These are phyloP conservation scores for Psittacula derbiana DNA, from an alignment of 2,797 vertebrate genomes.

Conservation along the genomic window DNA sequence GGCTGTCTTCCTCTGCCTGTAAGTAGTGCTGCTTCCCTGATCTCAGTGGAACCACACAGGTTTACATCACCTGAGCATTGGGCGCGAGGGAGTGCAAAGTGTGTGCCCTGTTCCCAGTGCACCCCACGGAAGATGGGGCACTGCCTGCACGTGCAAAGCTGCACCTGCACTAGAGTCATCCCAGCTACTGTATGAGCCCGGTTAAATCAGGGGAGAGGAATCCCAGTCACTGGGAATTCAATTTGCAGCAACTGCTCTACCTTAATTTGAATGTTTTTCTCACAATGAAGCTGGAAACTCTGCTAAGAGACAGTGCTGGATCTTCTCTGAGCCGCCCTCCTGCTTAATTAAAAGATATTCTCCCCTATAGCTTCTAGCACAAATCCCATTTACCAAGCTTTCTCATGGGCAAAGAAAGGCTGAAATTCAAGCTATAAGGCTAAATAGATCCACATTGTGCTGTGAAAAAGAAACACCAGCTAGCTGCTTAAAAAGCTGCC, in stretches of 20 bases:
- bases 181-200: not conserved
- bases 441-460: conserved; percentile 63
- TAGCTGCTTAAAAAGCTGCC: conserved; percentile 54
- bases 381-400: conserved; percentile 59
- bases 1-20: not conserved
- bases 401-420: conserved; percentile 53
- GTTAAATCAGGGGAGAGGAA: not conserved
- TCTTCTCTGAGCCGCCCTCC: conserved; percentile 41
- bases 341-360: conserved; percentile 63
- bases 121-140: not conserved
- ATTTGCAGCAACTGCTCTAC: not conserved
- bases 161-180: not conserved
- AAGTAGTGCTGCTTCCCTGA: not conserved
- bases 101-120: rapidly evolving
- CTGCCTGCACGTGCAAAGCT: not conserved
- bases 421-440: conserved; percentile 59
- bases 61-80: rapidly evolving
- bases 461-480: not conserved
- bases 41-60: rapidly evolving
- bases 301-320: not conserved
- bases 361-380: conserved; percentile 20
- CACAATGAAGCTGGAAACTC: not conserved
- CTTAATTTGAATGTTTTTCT: not conserved
- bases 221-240: rapidly evolving
- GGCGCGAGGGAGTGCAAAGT: not conserved